phyloP scores from a whole-genome alignment of 1,140 invertebrate genomes.

The Eumeta japonica region DNA sequence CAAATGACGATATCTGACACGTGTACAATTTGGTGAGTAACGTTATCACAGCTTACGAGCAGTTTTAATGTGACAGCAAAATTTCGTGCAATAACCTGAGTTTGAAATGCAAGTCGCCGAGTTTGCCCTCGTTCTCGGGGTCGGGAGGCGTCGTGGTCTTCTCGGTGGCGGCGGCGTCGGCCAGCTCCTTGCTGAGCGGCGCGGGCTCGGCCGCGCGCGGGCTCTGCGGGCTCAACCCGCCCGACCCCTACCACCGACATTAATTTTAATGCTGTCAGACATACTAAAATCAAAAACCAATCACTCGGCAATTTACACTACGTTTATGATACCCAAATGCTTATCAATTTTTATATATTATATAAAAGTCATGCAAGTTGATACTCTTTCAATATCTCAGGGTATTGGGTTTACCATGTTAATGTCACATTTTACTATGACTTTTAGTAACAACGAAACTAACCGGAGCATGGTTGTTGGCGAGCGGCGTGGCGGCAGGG shows the following conservation, averaged over 20 bases:
- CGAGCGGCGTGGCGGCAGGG: constrained; percentile 18
- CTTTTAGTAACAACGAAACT: too few species aligned
- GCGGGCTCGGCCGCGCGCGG: constrained; percentile 46
- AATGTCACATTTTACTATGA: too few species aligned
- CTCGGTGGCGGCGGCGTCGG: constrained; percentile 48
- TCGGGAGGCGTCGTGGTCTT: constrained; percentile 58
- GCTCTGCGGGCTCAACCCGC: constrained; percentile 30
- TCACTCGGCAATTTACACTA: constrained; percentile 5
- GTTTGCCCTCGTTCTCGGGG: constrained; percentile 59
- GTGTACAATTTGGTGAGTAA: too few species aligned
- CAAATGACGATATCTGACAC: too few species aligned
- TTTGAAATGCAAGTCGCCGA: constrained; percentile 86
- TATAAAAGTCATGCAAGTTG: background rate
- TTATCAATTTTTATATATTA: too few species aligned
- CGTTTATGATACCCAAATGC: background rate
- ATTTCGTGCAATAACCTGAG: constrained; percentile 59
- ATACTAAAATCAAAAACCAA: too few species aligned
- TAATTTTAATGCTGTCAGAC: too few species aligned
- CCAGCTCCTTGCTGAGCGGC: constrained; percentile 50
- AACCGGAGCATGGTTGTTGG: constrained; percentile 19
- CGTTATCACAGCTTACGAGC: too few species aligned
- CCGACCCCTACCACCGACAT: constrained; percentile 38
- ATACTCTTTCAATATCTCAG: background rate
- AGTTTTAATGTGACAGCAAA: too few species aligned
- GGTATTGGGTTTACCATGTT: too few species aligned